These are phyloP conservation scores for Mythimna loreyi DNA, from an alignment of 2,888 invertebrate species.

Conservation along the genomic window DNA sequence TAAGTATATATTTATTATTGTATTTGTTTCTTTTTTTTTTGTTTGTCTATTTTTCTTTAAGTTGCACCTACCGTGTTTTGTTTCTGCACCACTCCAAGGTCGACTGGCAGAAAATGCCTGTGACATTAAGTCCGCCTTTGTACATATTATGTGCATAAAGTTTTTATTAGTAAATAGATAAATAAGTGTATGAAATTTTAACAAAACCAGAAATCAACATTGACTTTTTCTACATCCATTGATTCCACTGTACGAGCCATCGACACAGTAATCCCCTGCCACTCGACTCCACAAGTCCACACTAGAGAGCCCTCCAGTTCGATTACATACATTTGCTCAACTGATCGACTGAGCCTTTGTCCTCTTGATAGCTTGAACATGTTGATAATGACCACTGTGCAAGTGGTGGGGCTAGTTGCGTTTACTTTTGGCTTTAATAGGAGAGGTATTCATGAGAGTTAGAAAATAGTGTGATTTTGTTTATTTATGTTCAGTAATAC, in stretches of 20 bases:
- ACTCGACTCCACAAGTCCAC: constrained; percentile 15
- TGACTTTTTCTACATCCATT: not conserved
- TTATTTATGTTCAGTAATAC: too few species aligned
- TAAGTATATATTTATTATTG: too few species aligned
- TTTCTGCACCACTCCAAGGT: too few species aligned
- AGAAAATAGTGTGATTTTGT: too few species aligned
- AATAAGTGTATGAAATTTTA: too few species aligned
- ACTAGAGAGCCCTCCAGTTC: constrained; percentile 33
- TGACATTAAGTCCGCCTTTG: too few species aligned
- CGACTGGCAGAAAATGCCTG: too few species aligned
- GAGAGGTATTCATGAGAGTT: not conserved
- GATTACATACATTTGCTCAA: constrained; percentile 53
- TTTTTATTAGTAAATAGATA: too few species aligned
- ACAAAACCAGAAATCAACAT: not conserved
- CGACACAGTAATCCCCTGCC: constrained; percentile 28
- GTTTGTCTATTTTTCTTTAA: too few species aligned
- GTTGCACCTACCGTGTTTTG: too few species aligned
- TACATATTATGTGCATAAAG: too few species aligned
- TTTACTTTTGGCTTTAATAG: not conserved
- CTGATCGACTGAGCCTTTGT: constrained; percentile 15
- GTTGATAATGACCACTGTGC: constrained; percentile 6
- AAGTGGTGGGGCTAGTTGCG: not conserved
- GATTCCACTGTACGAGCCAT: constrained; percentile 3
- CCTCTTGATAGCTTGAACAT: constrained; percentile 21
- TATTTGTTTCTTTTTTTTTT: too few species aligned